These are phyloP conservation scores for Sebastes oblongus DNA, from an alignment of 2,797 vertebrate genomes.

Conservation along the genomic window DNA sequence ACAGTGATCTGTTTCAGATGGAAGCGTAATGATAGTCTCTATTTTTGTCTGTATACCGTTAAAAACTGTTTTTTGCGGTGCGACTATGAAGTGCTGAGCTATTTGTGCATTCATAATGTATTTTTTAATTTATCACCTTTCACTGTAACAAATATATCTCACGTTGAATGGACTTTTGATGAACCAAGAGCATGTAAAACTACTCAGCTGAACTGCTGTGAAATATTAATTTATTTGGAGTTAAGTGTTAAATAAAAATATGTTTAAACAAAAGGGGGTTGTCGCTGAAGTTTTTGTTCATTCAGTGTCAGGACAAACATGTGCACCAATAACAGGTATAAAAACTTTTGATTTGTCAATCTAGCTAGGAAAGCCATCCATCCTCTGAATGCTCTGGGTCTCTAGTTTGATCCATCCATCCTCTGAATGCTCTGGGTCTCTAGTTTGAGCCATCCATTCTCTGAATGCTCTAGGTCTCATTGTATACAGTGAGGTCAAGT, in stretches of 20 bases:
- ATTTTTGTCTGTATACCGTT: conserved; percentile 73
- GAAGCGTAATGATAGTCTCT: conserved; percentile 61
- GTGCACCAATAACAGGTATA: not conserved
- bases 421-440: too few species aligned
- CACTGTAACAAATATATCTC: conserved; percentile 30
- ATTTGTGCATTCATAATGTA: conserved; percentile 67
- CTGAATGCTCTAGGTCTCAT: too few species aligned
- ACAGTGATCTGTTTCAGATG: conserved; percentile 78
- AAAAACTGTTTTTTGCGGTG: conserved; percentile 54
- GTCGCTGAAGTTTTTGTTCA: not conserved
- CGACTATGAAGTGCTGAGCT: conserved; percentile 65
- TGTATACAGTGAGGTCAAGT: too few species aligned
- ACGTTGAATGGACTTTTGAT: conserved; percentile 43
- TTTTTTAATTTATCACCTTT: conserved; percentile 57
- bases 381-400: too few species aligned
- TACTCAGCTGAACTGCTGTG: conserved; percentile 35
- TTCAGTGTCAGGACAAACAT: not conserved
- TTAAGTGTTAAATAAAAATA: conserved; percentile 73
- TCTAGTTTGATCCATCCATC: too few species aligned
- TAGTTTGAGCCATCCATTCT: too few species aligned
- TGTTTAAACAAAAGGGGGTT: not conserved
- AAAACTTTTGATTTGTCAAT: too few species aligned
- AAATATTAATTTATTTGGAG: conserved; percentile 51
- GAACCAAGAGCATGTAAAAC: conserved; percentile 65
- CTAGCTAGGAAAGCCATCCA: too few species aligned